phyloP scores from a whole-genome alignment of 2,888 invertebrate genomes.

The Xestobium rufovillosum region DNA sequence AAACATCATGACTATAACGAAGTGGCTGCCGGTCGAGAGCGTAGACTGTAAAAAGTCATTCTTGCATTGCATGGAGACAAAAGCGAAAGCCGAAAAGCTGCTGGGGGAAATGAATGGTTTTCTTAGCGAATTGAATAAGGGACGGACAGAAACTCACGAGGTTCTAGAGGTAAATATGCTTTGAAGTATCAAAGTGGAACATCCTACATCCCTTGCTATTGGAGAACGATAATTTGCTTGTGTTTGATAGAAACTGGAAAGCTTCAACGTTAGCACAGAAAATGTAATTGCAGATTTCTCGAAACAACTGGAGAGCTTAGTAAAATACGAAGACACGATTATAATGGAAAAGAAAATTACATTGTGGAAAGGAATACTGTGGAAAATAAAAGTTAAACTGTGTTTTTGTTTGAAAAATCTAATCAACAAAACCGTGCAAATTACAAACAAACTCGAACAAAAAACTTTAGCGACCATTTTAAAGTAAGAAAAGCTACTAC shows the following conservation, averaged over 20 bases:
- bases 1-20: too few relatives aligned
- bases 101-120: constrained; percentile 40
- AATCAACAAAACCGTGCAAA: constrained; percentile 48
- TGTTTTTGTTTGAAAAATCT: constrained; percentile 49
- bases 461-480: constrained; percentile 51
- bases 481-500: constrained; percentile 40
- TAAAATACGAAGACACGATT: constrained; percentile 26
- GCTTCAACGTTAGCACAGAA: too few relatives aligned
- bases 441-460: constrained; percentile 53
- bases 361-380: constrained; percentile 48
- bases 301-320: too few relatives aligned
- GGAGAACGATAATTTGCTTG: too few relatives aligned
- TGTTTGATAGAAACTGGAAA: too few relatives aligned
- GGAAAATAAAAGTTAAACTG: constrained; percentile 50
- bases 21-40: constrained; percentile 52
- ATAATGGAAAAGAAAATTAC: constrained; percentile 42
- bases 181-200: too few relatives aligned
- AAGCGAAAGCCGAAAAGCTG: constrained; percentile 40
- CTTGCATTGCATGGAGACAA: constrained; percentile 47
- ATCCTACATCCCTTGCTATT: too few relatives aligned
- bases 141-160: not conserved
- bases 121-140: constrained; percentile 45
- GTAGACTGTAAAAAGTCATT: constrained; percentile 47
- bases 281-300: too few relatives aligned
- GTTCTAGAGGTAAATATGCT: too few relatives aligned